Evolutionary conservation across 2,888 invertebrate genomes (phyloP).

Genomic region (Phasia obesa): DNA sequence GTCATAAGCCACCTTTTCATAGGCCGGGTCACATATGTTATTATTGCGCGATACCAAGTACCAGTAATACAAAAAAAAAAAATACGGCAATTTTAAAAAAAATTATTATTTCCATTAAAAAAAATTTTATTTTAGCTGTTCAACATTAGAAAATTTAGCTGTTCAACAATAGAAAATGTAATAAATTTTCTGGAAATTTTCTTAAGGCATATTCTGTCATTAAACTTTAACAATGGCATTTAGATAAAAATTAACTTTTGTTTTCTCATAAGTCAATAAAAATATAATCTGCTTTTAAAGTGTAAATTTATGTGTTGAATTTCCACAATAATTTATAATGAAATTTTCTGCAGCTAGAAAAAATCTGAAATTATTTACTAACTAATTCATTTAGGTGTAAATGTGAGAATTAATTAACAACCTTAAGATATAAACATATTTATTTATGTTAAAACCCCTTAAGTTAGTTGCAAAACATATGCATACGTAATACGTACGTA

Average conservation of each 20-base stretch:
- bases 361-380: constrained; percentile 15
- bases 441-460: constrained; percentile 32
- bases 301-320: constrained; percentile 41
- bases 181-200: no score
- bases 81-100: no score
- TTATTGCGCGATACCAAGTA: no score
- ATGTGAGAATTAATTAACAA: constrained; percentile 13
- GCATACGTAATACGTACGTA: not conserved
- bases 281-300: constrained; percentile 5
- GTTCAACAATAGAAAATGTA: no score
- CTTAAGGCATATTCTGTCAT: not conserved
- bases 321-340: constrained; percentile 28
- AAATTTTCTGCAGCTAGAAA: not conserved
- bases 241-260: not conserved
- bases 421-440: constrained; percentile 10
- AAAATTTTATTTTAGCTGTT: no score
- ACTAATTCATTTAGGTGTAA: not conserved
- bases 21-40: no score
- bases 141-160: no score
- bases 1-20: no score
- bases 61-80: no score
- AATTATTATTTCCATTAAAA: no score
- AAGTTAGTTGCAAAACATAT: constrained; percentile 11
- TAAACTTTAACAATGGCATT: not conserved
- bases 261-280: not conserved